Conservation (phyloP, 2,113 vertebrate genomes). For the Neoarius graeffei region DNA sequence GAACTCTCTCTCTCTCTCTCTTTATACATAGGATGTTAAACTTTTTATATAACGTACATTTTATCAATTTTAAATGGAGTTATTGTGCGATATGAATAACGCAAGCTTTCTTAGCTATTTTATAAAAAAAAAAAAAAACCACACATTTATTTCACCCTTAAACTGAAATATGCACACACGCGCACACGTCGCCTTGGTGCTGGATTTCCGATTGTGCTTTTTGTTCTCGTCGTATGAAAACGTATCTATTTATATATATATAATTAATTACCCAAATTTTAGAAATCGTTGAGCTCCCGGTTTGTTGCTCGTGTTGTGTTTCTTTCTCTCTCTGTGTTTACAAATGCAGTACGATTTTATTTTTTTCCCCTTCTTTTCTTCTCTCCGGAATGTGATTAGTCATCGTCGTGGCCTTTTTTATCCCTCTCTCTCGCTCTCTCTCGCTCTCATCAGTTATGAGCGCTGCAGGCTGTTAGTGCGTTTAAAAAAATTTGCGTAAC, state of each 20-base stretch:
- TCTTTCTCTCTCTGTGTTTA: conserved; percentile 11
- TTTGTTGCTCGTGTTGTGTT: neutral
- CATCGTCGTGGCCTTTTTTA: neutral
- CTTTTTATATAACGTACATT: neutral
- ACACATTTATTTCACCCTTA: too few relatives aligned
- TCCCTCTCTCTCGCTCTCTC: neutral
- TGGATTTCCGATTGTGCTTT: neutral
- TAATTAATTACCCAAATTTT: too few relatives aligned
- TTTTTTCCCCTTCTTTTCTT: neutral
- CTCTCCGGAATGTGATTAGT: conserved; percentile 14
- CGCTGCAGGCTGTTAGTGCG: conserved; percentile 59
- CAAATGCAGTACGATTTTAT: neutral
- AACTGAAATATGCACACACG: conserved; percentile 27
- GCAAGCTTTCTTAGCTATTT: neutral
- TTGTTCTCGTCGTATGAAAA: neutral
- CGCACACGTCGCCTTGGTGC: conserved; percentile 32
- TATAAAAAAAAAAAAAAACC: neutral
- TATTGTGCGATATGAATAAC: neutral
- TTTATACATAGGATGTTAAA: too few relatives aligned
- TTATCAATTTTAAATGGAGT: neutral
- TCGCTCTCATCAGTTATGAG: conserved; percentile 56
- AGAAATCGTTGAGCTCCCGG: neutral
- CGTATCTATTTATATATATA: neutral
- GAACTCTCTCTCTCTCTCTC: neutral
- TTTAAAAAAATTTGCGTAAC: conserved; percentile 69